Conservation (phyloP, 2,113 vertebrate species). For the human region DNA sequence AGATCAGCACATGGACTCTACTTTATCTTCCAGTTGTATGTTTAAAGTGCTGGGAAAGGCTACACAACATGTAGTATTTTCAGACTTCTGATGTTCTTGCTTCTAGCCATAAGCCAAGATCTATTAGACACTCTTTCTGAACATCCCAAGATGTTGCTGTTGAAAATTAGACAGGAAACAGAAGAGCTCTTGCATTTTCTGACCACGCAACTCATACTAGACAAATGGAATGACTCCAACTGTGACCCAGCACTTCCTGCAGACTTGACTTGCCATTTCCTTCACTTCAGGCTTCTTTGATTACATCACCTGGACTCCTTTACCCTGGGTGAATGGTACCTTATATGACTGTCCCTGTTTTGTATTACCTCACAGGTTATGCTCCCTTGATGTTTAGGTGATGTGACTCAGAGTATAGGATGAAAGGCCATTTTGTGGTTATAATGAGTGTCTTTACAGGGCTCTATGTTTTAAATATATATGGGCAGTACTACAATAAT, state of each 20-base stretch:
- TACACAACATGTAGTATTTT: background rate
- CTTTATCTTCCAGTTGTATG: background rate
- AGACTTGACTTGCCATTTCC: background rate
- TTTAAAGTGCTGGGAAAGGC: background rate
- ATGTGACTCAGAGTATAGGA: background rate
- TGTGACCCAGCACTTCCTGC: background rate
- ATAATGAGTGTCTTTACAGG: background rate
- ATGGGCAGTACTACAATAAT: too few relatives aligned
- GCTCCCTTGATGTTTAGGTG: background rate
- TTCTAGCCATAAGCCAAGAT: background rate
- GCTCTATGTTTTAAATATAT: background rate
- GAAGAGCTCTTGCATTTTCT: background rate
- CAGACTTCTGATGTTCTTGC: background rate
- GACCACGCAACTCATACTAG: background rate
- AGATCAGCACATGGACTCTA: background rate
- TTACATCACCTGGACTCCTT: background rate
- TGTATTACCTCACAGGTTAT: background rate
- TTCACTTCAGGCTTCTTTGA: background rate
- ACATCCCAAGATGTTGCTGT: background rate
- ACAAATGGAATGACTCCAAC: background rate
- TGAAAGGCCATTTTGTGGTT: background rate
- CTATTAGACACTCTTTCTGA: background rate
- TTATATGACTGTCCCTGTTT: background rate
- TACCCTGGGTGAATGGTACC: background rate
- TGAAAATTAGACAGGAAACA: background rate